phyloP scores from a whole-genome alignment of 2,888 invertebrate species.

The Agapetus fuscipes region DNA sequence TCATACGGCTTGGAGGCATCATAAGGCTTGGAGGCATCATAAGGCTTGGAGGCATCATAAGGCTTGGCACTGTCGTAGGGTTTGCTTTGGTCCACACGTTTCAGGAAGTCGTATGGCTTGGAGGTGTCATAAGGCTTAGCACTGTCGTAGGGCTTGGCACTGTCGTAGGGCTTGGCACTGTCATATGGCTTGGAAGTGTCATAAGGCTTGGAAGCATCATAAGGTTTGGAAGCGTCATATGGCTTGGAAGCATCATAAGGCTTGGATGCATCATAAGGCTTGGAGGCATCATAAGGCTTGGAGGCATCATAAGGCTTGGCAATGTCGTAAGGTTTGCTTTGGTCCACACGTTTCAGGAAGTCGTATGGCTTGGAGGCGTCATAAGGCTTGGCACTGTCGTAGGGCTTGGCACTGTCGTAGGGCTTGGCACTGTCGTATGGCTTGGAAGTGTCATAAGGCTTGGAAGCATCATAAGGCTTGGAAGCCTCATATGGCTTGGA shows the following conservation, averaged over 20 bases:
- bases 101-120: slow-evolving; percentile 3
- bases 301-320: neutral
- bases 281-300: neutral
- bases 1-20: neutral
- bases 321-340: neutral
- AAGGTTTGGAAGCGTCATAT: neutral
- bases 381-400: neutral
- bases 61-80: neutral
- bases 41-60: neutral
- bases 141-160: slow-evolving; percentile 3
- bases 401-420: neutral
- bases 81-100: slow-evolving; percentile 1
- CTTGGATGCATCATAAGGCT: neutral
- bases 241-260: neutral
- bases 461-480: neutral
- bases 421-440: neutral
- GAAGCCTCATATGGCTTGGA: neutral
- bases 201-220: neutral
- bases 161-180: neutral
- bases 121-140: slow-evolving; percentile 4
- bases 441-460: neutral
- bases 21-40: slow-evolving; percentile 1
- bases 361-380: slow-evolving; percentile 1
- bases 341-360: neutral
- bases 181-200: neutral